Evolutionary conservation across 2,113 vertebrate species (phyloP).

Genomic region (Petaurus breviceps): DNA sequence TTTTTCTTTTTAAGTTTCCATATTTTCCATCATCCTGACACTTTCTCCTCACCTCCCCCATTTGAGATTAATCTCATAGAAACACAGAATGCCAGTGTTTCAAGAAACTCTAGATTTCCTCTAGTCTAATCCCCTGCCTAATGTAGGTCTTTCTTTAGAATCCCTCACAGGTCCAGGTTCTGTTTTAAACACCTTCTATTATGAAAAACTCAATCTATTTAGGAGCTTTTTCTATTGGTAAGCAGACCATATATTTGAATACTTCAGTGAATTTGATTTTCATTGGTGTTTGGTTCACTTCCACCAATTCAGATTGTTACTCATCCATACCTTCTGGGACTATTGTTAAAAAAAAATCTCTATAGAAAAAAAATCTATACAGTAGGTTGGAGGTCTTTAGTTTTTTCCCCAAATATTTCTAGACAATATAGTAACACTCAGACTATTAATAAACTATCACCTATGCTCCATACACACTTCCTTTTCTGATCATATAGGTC

Average conservation of each 20-base stretch:
- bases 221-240: not conserved
- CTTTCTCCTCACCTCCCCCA: not conserved
- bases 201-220: not conserved
- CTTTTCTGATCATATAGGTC: not conserved
- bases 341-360: not conserved
- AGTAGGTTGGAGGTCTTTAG: not conserved
- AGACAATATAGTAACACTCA: not conserved
- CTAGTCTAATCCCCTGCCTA: not conserved
- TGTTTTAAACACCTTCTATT: not conserved
- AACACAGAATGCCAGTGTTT: not conserved
- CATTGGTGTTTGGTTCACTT: not conserved
- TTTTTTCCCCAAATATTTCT: not conserved
- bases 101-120: not conserved
- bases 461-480: not conserved
- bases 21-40: not conserved
- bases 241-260: not conserved
- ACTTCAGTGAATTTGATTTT: not conserved
- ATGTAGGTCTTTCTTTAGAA: not conserved
- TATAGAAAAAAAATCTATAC: not conserved
- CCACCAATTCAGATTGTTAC: not conserved
- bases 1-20: not conserved
- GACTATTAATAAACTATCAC: not conserved
- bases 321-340: not conserved
- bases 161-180: not conserved
- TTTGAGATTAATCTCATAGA: not conserved